Base-by-base conservation (phyloP, 1,140 invertebrate species). In the Bombus pascuorum region DNA sequence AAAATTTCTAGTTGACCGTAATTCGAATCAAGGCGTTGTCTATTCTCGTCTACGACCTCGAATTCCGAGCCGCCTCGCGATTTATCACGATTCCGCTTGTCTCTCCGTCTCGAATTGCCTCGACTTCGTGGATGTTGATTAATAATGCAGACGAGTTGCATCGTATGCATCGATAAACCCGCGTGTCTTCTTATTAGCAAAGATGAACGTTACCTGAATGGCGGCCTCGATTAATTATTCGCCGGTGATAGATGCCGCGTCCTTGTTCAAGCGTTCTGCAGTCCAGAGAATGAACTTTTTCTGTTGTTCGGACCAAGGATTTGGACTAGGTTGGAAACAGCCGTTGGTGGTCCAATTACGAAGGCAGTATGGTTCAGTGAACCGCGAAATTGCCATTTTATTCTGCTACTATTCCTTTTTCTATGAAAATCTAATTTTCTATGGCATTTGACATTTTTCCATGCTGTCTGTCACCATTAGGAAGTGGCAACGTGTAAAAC, bases 161-260 rank as follows among this genome's bases (percentile, higher is more conserved):
- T 66, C 28, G 76, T n/a, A 76, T 34, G 44, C 65, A 68, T 44
- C 57, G 80, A 57, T 87, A 39, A 28, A 80, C 71, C 18, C 28
- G 32, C 18, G 25, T 28, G 37, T 71, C 65, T 84, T 53, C 80
- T 42, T 65, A 73, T 68, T 47, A 62, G 68, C 81, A 37, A 32
- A 84, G 72, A 85, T 28, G 34, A 47, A 81, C 47, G 59, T 73
- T 42, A 57, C 76, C 62, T 88, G 86, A 76, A 81, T 80, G 81
- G 81, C 85, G 86, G 81, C 73, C 86, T 84, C 81, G 87, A 71
- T 87, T 88, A 87, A 88, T 88, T 88, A 88, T 87, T 83, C 85
- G 68, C 37, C n/a, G 25, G 42, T 68, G 86, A 78, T 75, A 59
- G 62, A 73, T 73, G 72, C 59, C 28, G 28, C 39, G 62, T 28